Evolutionary conservation across 1,140 invertebrate genomes (phyloP).

Genomic region (Formica selysi): DNA sequence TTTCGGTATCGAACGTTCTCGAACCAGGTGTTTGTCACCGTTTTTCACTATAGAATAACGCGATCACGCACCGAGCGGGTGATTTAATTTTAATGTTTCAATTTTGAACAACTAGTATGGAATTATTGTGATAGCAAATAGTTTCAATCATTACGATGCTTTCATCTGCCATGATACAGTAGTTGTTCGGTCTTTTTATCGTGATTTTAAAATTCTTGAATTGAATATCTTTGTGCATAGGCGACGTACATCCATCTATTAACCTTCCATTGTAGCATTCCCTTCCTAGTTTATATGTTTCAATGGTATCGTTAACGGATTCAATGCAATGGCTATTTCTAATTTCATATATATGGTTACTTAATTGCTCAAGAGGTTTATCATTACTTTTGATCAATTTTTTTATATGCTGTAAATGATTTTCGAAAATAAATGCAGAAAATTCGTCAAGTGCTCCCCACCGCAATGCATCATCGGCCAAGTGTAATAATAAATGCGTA

Average conservation of each 20-base stretch:
- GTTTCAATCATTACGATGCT: background rate
- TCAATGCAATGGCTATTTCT: background rate
- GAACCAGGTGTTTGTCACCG: no score
- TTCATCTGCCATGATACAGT: conserved; percentile 6
- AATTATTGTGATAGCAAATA: conserved; percentile 2
- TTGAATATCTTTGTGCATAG: background rate
- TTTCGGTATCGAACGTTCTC: no score
- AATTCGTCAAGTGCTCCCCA: background rate
- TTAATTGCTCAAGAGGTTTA: conserved; percentile 31
- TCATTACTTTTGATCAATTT: background rate
- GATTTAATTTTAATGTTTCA: no score
- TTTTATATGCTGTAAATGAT: conserved; percentile 9
- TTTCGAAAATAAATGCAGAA: conserved; percentile 18
- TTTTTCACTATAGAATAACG: no score
- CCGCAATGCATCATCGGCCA: conserved; percentile 1
- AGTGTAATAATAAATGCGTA: conserved; percentile 2
- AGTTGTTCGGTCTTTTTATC: conserved; percentile 1
- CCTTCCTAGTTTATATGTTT: background rate
- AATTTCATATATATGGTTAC: background rate
- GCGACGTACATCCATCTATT: background rate
- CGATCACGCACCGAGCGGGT: no score
- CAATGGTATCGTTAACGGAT: background rate
- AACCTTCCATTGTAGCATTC: background rate
- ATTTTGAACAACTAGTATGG: no score
- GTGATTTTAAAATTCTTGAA: conserved; percentile 16